Evolutionary conservation across 1,140 invertebrate genomes (phyloP).

Genomic region (Meteorus sp.): DNA sequence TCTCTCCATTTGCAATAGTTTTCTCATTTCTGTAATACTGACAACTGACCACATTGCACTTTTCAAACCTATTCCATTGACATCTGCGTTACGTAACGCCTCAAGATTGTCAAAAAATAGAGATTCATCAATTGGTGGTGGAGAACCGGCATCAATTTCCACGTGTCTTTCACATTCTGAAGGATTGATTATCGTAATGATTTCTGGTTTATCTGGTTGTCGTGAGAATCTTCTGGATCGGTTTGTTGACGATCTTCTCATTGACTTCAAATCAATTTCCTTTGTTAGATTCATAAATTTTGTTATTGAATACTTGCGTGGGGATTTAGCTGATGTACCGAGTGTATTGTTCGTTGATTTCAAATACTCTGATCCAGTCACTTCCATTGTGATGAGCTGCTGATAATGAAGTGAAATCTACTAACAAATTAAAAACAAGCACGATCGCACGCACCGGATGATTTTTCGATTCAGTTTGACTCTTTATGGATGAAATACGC

Average conservation of each 20-base stretch:
- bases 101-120: constrained; percentile 53
- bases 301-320: constrained; percentile 40
- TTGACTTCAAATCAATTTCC: constrained; percentile 29
- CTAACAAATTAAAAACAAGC: too few relatives aligned
- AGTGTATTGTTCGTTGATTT: constrained; percentile 5
- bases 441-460: too few relatives aligned
- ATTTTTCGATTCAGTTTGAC: too few relatives aligned
- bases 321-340: constrained; percentile 22
- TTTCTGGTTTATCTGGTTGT: constrained; percentile 26
- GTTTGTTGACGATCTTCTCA: constrained; percentile 37
- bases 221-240: constrained; percentile 33
- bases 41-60: constrained; percentile 53
- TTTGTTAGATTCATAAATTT: constrained; percentile 37
- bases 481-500: too few relatives aligned
- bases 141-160: constrained; percentile 52
- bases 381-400: constrained; percentile 1
- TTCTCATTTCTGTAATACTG: constrained; percentile 47
- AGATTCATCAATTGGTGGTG: constrained; percentile 50
- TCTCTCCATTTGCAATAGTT: constrained; percentile 53
- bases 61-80: constrained; percentile 53
- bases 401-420: too few relatives aligned
- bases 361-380: constrained; percentile 13
- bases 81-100: constrained; percentile 44
- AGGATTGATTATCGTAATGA: constrained; percentile 26
- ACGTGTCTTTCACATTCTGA: constrained; percentile 32